phyloP scores from a whole-genome alignment of 2,797 vertebrate species.

The Danio jaintianensis region DNA sequence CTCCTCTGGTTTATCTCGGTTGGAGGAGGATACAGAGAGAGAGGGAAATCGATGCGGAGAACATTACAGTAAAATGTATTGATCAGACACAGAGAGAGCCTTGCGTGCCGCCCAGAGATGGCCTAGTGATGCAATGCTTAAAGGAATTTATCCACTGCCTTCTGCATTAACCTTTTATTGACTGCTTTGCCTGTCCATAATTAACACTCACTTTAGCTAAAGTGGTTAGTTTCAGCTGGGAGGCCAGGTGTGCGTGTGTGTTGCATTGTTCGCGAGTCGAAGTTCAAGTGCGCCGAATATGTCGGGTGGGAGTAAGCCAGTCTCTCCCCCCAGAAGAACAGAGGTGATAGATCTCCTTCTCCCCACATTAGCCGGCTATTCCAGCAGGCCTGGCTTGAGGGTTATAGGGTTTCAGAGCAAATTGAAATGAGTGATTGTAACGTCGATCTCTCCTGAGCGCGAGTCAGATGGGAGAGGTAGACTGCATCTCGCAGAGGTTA shows the following conservation, averaged over 20 bases:
- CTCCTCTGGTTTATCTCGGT: conserved; percentile 53
- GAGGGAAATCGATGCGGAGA: conserved; percentile 83
- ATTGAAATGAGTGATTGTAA: conserved; percentile 88
- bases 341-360: conserved; percentile 72
- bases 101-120: conserved; percentile 86
- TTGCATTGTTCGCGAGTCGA: conserved; percentile 62
- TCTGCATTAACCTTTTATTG: conserved; percentile 99
- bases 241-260: conserved; percentile 59
- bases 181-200: conserved; percentile 98
- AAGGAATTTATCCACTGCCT: conserved; percentile 99
- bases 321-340: conserved; percentile 61
- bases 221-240: conserved; percentile 92
- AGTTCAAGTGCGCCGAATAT: conserved; percentile 76
- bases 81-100: conserved; percentile 90
- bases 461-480: conserved; percentile 83
- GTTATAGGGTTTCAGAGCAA: conserved; percentile 84
- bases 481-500: conserved; percentile 84
- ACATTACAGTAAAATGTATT: conserved; percentile 99
- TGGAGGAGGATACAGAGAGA: conserved; percentile 41
- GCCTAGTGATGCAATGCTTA: conserved; percentile 96
- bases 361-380: conserved; percentile 85
- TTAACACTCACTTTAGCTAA: conserved; percentile 99
- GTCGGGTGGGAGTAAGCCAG: conserved; percentile 44
- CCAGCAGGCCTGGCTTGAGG: conserved; percentile 72
- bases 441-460: conserved; percentile 83